Evolutionary conservation across 2,888 invertebrate genomes (phyloP), one percentile per base, ranked within the genome.

Genomic region (Nymphalis polychloros): DNA sequence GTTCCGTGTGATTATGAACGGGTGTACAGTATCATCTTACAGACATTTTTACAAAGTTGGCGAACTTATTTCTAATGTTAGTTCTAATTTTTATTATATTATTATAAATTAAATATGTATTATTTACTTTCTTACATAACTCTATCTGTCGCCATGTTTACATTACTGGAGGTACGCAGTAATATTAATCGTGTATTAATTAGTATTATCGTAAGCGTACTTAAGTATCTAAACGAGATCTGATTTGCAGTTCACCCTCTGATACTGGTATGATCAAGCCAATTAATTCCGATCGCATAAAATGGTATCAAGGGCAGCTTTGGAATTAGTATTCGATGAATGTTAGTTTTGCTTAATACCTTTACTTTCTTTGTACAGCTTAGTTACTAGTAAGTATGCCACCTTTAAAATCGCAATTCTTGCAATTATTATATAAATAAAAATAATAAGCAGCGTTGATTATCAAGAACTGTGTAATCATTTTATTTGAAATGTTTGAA

Each of bases 241-340:
- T 55, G 52, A 66, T 64, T 68, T 68, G 57, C 55, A 35, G 50
- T 61, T 63, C 61, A 69, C 66, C 69, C 69, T 67, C 52, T 62
- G 66, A 46, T 59, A 59, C 59, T 53, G 27, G 27, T 47, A 27
- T 48, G 66, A 70, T 65, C 46, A 50, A 63, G 63, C 50, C 72
- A 72, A 72, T 72, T 68, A 70, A 72, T 72, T 70, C 67, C 49
- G 65, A 63, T 66, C 63, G 52, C 68, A 72, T 68, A 65, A 65
- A 68, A 68, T 53, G 65, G 70, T 68, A 70, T 70, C 70, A 72
- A 72, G 72, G 70, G 63, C 67, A 67, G 41, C 13, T 57, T 64
- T 49, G 49, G 35, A 61, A 66, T 71, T 61, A 68, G 63, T 64
- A 67, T 66, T 57, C 69, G 57, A 55, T 65, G 47, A 61, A 57